Evolutionary conservation across 2,113 vertebrate species (phyloP).

Genomic region (Dolichotis patagonum): DNA sequence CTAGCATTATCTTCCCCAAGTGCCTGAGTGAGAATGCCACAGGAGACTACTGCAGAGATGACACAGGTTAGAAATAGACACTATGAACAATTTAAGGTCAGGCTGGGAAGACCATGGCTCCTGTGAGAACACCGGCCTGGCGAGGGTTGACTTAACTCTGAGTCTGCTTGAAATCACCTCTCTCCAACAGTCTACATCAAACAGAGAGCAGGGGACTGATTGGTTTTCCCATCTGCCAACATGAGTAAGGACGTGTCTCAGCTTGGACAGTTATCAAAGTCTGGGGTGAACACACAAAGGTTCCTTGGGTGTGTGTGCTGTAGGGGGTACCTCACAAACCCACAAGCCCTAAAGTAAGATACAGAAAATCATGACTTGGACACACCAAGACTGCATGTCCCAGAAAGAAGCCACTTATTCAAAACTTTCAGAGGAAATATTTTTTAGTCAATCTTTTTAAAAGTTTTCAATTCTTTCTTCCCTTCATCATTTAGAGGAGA

Average conservation of each 20-base stretch:
- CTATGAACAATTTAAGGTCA: not conserved
- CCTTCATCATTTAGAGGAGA: not conserved
- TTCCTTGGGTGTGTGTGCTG: not conserved
- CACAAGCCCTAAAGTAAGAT: not conserved
- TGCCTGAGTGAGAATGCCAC: not conserved
- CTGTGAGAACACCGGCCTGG: not conserved
- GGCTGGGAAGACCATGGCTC: not conserved
- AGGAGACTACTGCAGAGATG: not conserved
- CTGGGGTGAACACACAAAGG: not conserved
- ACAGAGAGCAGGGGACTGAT: not conserved
- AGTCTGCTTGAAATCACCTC: not conserved
- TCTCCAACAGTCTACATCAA: not conserved
- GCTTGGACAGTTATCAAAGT: not conserved
- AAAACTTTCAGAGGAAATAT: not conserved
- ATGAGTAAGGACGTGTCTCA: not conserved
- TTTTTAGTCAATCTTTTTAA: not conserved
- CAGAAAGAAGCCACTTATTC: not conserved
- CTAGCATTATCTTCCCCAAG: not conserved
- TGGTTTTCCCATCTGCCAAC: not conserved
- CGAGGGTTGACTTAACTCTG: not conserved
- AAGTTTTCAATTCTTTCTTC: not conserved
- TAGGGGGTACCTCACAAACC: not conserved
- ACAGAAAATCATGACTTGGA: not conserved
- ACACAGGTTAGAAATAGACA: not conserved
- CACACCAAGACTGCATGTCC: not conserved